Percentiles rank a stretch among this genome's conserved stretches.
Evolutionary conservation across 2,113 vertebrate species (phyloP).

Genomic region (Proterorhinus semilunaris): DNA sequence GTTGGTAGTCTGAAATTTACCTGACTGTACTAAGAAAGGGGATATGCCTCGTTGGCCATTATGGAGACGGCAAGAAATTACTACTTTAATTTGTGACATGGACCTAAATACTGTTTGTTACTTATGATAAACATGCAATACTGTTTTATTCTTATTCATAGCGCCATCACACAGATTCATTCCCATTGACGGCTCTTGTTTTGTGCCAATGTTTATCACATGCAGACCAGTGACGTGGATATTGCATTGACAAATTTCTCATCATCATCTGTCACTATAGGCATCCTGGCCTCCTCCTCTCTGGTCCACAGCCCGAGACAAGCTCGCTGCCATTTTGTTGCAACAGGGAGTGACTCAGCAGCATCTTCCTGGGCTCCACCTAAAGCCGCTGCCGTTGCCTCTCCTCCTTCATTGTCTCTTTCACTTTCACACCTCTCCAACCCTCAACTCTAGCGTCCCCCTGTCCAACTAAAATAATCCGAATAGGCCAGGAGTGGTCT

Average conservation of each 20-base stretch:
- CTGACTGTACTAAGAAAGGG: too few species aligned
- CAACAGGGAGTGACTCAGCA: constrained; percentile 62
- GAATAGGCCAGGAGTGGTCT: constrained; percentile 61
- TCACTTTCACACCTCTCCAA: constrained; percentile 23
- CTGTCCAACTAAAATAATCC: constrained; percentile 38
- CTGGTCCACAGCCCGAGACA: constrained; percentile 41
- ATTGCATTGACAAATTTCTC: not conserved
- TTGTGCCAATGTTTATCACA: not conserved
- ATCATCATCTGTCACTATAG: constrained; percentile 8
- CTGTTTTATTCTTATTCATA: too few species aligned
- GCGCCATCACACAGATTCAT: too few species aligned
- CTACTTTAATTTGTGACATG: too few species aligned
- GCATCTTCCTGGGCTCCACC: constrained; percentile 36
- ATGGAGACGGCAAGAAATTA: too few species aligned
- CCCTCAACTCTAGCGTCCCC: constrained; percentile 24
- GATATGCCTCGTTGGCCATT: too few species aligned
- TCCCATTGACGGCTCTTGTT: too few species aligned
- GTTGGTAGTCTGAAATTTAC: too few species aligned
- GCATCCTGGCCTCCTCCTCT: constrained; percentile 29
- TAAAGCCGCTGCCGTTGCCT: constrained; percentile 24
- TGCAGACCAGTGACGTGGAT: not conserved
- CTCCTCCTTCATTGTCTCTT: constrained; percentile 40
- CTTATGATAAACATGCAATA: too few species aligned
- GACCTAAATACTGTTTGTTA: too few species aligned
- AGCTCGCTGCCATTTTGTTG: constrained; percentile 63